Evolutionary conservation across 2,113 vertebrate genomes (phyloP).

Genomic region (Phalacrocorax aristotelis): DNA sequence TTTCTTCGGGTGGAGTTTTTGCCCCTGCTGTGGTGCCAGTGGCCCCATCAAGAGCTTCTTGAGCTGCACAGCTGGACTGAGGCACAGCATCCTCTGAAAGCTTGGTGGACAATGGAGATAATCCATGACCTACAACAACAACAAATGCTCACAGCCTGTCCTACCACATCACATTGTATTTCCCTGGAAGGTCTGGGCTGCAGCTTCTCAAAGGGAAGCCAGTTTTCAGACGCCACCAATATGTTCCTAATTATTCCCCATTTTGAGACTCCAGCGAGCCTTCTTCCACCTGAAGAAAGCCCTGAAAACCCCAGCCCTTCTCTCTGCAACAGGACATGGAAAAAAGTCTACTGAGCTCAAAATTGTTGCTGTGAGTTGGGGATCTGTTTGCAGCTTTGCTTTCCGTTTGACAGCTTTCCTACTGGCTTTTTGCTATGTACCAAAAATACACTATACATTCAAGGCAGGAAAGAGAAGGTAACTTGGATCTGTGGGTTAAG

Average conservation of each 20-base stretch:
- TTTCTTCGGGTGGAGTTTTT: neutral
- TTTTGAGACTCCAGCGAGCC: neutral
- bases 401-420: neutral
- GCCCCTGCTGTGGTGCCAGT: neutral
- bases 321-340: neutral
- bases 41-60: neutral
- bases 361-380: neutral
- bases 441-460: neutral
- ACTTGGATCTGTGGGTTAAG: neutral
- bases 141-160: neutral
- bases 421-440: neutral
- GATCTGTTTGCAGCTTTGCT: neutral
- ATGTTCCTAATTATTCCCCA: neutral
- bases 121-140: conserved; percentile 18
- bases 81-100: neutral
- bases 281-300: neutral
- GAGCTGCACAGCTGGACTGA: neutral
- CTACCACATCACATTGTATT: neutral
- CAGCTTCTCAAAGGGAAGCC: neutral
- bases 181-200: neutral
- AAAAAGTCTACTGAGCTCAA: neutral
- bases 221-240: neutral
- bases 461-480: neutral
- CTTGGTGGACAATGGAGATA: neutral
- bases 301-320: neutral